Evolutionary conservation across 2,797 vertebrate species (phyloP).

Genomic region (Gymnoscopelus braueri): DNA sequence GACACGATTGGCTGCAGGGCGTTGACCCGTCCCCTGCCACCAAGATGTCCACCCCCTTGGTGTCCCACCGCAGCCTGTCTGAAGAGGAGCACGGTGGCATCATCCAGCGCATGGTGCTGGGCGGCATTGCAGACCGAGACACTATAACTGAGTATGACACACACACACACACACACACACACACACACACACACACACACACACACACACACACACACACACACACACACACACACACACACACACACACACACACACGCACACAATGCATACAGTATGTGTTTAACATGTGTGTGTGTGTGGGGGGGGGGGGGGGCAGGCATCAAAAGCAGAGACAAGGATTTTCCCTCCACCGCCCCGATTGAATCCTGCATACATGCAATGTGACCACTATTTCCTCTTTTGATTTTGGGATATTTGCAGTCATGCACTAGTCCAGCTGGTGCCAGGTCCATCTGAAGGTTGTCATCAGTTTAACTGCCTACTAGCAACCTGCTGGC

Average conservation of each 20-base stretch:
- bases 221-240: constrained; percentile 13
- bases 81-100: constrained; percentile 95
- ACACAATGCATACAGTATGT: too few species aligned
- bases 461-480: constrained; percentile 50
- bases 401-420: constrained; percentile 36
- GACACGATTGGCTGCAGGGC: constrained; percentile 91
- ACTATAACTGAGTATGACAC: constrained; percentile 89
- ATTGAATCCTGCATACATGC: too few species aligned
- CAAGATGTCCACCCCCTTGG: constrained; percentile 92
- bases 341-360: too few species aligned
- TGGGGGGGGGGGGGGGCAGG: too few species aligned
- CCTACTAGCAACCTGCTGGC: constrained; percentile 50
- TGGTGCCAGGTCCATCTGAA: constrained; percentile 34
- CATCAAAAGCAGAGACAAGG: too few species aligned
- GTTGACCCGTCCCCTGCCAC: constrained; percentile 95
- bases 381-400: constrained; percentile 1
- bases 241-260: not conserved
- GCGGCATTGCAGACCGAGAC: constrained; percentile 91
- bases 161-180: not conserved
- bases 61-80: constrained; percentile 92
- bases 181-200: constrained; percentile 6
- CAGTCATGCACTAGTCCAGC: constrained; percentile 22
- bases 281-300: too few species aligned
- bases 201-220: constrained; percentile 13
- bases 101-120: constrained; percentile 95